These are phyloP conservation scores for Podotricha telesiphe DNA, from an alignment of 2,888 invertebrate genomes.

Conservation along the genomic window DNA sequence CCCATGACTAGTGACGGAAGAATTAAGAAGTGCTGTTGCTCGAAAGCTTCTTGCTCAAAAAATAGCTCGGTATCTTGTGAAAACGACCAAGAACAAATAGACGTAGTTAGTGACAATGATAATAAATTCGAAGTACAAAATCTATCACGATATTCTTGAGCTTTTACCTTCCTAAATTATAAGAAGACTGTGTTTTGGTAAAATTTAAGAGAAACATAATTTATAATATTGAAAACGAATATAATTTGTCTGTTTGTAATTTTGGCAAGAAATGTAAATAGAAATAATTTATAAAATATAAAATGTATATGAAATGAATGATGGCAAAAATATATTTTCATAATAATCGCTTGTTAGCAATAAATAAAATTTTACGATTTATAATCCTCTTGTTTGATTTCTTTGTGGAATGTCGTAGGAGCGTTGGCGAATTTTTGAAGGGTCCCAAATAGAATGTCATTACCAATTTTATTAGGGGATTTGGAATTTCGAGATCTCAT, in stretches of 20 bases:
- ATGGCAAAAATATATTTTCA: slow-evolving; percentile 63
- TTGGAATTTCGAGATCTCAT: slow-evolving; percentile 54
- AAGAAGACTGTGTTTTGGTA: neutral
- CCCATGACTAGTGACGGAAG: slow-evolving; percentile 72
- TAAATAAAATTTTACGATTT: slow-evolving; percentile 68
- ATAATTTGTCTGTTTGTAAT: slow-evolving; percentile 44
- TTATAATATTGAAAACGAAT: neutral
- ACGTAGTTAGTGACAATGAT: slow-evolving; percentile 76
- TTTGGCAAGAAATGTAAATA: slow-evolving; percentile 58
- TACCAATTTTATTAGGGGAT: slow-evolving; percentile 54
- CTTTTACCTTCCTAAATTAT: slow-evolving; percentile 9
- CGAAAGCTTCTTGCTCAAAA: slow-evolving; percentile 64
- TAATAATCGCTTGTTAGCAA: slow-evolving; percentile 63
- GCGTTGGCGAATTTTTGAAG: slow-evolving; percentile 43
- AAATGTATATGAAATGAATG: slow-evolving; percentile 33
- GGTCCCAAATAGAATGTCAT: slow-evolving; percentile 46
- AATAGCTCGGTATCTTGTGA: slow-evolving; percentile 63
- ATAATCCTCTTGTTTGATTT: slow-evolving; percentile 49
- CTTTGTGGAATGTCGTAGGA: slow-evolving; percentile 37
- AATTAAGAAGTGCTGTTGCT: slow-evolving; percentile 70
- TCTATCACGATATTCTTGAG: slow-evolving; percentile 63
- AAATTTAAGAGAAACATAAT: neutral
- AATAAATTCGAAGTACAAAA: slow-evolving; percentile 65
- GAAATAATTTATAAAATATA: slow-evolving; percentile 63
- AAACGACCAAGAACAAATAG: slow-evolving; percentile 72